Percentiles rank a stretch among this genome's conserved stretches.
Evolutionary conservation across 2,888 invertebrate species (phyloP).

Genomic region (Synergus laeviventris): DNA sequence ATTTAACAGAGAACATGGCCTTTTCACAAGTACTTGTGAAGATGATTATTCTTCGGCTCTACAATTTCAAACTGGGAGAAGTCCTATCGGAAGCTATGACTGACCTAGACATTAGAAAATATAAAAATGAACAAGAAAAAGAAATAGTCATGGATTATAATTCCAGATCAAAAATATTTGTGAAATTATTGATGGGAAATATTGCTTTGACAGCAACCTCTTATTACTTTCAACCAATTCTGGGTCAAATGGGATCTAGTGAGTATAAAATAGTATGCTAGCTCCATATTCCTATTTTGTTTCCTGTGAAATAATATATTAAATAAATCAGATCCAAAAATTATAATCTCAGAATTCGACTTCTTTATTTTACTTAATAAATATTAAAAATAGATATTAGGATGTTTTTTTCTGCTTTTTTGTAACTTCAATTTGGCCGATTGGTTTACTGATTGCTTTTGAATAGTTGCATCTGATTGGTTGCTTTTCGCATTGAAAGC

Average conservation of each 20-base stretch:
- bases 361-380: too few species aligned
- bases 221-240: constrained; percentile 64
- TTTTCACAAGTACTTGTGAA: constrained; percentile 64
- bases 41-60: constrained; percentile 61
- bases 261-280: too few species aligned
- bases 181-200: constrained; percentile 60
- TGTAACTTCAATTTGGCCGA: too few species aligned
- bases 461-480: too few species aligned
- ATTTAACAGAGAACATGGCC: constrained; percentile 64
- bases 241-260: constrained; percentile 56
- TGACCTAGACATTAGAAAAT: constrained; percentile 59
- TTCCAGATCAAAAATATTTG: constrained; percentile 59
- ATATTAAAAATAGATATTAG: too few species aligned
- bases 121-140: constrained; percentile 56
- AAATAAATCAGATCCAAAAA: too few species aligned
- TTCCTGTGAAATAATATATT: too few species aligned
- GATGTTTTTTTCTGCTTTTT: too few species aligned
- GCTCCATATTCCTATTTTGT: too few species aligned
- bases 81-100: constrained; percentile 59
- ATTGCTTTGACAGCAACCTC: constrained; percentile 63
- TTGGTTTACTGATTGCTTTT: too few species aligned
- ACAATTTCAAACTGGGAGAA: constrained; percentile 58
- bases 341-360: too few species aligned
- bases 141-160: constrained; percentile 59
- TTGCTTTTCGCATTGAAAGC: too few species aligned